Percentiles rank a stretch among this genome's conserved stretches.
These are phyloP conservation scores for Parotia lawesii DNA, from an alignment of 2,113 vertebrate species.

Conservation along the genomic window DNA sequence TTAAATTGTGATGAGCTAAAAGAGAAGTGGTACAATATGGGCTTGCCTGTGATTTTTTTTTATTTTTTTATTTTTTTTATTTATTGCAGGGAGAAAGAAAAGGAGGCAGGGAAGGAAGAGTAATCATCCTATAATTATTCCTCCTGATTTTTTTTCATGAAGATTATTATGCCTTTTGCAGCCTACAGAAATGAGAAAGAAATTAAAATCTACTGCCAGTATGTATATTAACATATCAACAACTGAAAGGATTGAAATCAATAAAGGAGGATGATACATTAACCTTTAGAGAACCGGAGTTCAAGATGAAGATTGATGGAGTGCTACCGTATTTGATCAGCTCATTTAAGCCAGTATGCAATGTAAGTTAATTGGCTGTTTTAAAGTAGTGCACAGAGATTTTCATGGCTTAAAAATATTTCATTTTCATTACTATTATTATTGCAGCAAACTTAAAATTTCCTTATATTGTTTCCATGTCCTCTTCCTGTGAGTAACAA, in stretches of 20 bases:
- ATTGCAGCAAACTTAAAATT: neutral
- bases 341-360: conserved; percentile 46
- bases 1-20: conserved; percentile 5
- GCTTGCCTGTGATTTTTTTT: neutral
- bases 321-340: conserved; percentile 44
- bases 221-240: conserved; percentile 47
- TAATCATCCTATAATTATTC: conserved; percentile 35
- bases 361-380: conserved; percentile 63
- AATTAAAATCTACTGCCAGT: neutral
- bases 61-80: neutral
- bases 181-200: conserved; percentile 35
- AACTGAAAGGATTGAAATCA: conserved; percentile 40
- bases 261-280: conserved; percentile 45
- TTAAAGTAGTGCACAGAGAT: conserved; percentile 13
- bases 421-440: conserved; percentile 34
- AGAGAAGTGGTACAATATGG: neutral
- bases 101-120: neutral
- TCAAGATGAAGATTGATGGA: conserved; percentile 48
- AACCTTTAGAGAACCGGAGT: conserved; percentile 48
- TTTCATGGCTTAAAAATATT: conserved; percentile 5
- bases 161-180: neutral
- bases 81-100: neutral
- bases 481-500: neutral
- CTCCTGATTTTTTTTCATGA: neutral
- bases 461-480: neutral